Base-by-base conservation (phyloP, 1,140 invertebrate species). In the Ceratosolen fusciceps region DNA sequence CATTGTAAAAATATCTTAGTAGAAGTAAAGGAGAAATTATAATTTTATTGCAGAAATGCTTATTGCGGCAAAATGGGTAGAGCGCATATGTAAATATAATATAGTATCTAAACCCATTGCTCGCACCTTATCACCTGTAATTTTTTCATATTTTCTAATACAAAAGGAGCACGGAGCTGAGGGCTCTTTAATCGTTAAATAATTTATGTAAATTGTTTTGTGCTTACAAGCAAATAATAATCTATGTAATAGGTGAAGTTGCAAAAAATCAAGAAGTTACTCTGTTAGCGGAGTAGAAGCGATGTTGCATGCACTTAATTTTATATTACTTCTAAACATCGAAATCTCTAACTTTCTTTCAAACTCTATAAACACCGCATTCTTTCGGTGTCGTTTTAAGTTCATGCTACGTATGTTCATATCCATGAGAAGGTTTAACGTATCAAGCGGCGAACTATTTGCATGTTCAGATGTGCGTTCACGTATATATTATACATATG, bases 341-440 rank as follows among this genome's bases (percentile, higher is more conserved):
- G 24, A n/a, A 54, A 54, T 54, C 21, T n/a, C 3, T 54, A 24
- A 54, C 24, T 54, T n/a, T 24, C 24, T 54, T 54, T 4, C 21
- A 3, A 14, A 52, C 49, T 52, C 26, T 60, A 2, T 12, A 14
- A 31, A 12, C 26, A 3, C 16, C 8, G 26, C 26, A 62, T 37
- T 62, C 31, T 19, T 62, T 37, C 10, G 7, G 9, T 12, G 10
- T 2, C 14, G n/a, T 39, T 56, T n/a, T 72, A 56, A 56, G 26
- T 1, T 8, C 8, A n/a, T n/a, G n/a, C n/a, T 19, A 21, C 9
- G 16, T 21, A n/a, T 10, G 12, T 47, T 24, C 43, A 62, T 60
- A 74, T 60, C 31, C 24, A 47, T 60, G 1, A 9, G 0, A 34
- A 37, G 43, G 73, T 24, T 47, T 43, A 74, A 74, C 24, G 73